Base-by-base conservation (phyloP, 2,888 invertebrate species). In the Nymphalis urticae region DNA sequence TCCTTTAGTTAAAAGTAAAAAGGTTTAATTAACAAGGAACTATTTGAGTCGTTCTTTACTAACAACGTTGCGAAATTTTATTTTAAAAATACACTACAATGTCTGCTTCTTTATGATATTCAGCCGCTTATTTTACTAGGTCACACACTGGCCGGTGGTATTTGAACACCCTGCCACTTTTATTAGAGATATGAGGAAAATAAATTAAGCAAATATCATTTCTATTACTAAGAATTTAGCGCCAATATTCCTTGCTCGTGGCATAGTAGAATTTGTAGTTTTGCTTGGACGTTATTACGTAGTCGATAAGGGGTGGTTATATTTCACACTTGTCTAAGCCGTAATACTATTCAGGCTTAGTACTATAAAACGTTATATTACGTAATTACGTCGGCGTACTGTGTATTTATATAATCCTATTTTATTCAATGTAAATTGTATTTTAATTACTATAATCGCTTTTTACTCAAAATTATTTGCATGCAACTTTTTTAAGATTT, bases 301-400 rank as follows among this genome's bases (percentile, higher is more conserved):
- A 82, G 83, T 85, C 84, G 85, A 86, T 85, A 85, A 84, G 80
- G 82, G 81, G 82, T 80, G 82, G 82, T 80, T 79, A 82, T 80
- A 68, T 71, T 70, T 73, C 68, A 70, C 73, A 70, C 70, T 72
- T 67, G 66, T 70, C 68, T 61, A 65, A 62, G 67, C 66, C 71
- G 62, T 70, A 68, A 71, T 73, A 73, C 72, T 66, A 71, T 70
- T 71, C 72, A 70, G 71, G 68, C 60, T 70, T 67, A 72, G 62
- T 69, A 72, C 60, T 65, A 64, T 64, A 62, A 69, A 73, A 59
- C 58, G 60, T 67, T 66, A 51, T 64, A 69, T 73, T 68, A 58
- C 42, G 62, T 71, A 68, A 70, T 70, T 71, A 65, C 54, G 62
- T 54, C 60, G 47, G 53, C 47, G 56, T 58, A 58, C 13, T 6